Evolutionary conservation across 1,140 invertebrate genomes (phyloP), one percentile per base, ranked within the genome.

Genomic region (Drosophila grimshawi): DNA sequence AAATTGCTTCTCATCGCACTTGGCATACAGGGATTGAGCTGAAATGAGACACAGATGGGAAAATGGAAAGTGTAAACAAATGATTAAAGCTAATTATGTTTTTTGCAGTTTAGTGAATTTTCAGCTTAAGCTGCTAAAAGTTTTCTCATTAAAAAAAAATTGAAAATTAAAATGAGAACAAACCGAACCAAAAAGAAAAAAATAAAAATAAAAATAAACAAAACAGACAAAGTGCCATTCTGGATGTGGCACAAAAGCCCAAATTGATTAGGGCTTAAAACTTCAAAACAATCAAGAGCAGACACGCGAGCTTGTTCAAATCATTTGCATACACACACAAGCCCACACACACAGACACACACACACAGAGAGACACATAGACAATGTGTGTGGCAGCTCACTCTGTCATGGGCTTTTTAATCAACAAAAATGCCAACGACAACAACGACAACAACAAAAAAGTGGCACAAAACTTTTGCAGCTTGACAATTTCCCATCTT

Each of bases 1-100:
- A 90, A 96, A 97, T 85, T 97, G 96, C 91, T 95, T 95, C 79
- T 95, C 91, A n/a, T 95, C 94, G 92, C 96, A 97, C 53, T 86
- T 88, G 45, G 52, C 60, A 46, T 67, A 69, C 37, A 92, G 53
- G 7, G 85, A 69, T 75, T 92, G 83, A 43, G 83, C 91, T 92
- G 92, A 30, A 86, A 74, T 7, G 27, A 76, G 48, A 73, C 19
- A 0, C 0, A 19, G 19, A 19, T 19, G 41, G 30, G 11, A 41
- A 51, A 71, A 48, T 33, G 8, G 49, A 43, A 41, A 10, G 4
- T 57, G 66, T 66, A 78, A 80, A 77, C 76, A 86, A 80, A 66
- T 80, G 85, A 86, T 88, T 88, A 70, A 68, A 82, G 82, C 80
- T 74, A 86, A 85, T 85, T 85, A 85, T 80, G 52, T 76, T 60